Evolutionary conservation across 2,888 invertebrate genomes (phyloP).

Genomic region (Luffia ferchaultella): DNA sequence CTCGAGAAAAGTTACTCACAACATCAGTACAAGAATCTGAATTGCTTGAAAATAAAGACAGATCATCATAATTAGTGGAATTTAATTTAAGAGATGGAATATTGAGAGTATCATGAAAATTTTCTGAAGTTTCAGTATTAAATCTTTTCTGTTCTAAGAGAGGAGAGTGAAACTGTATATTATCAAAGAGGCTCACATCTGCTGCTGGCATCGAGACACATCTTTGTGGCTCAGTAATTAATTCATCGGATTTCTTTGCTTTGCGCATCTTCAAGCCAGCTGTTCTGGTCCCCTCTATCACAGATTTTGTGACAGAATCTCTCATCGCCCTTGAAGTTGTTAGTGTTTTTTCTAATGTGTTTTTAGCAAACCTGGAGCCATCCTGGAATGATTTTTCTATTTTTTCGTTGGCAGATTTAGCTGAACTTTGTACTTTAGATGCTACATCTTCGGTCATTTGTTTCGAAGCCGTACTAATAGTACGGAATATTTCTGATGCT

Average conservation of each 20-base stretch:
- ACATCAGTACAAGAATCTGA: constrained; percentile 44
- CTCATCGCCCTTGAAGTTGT: constrained; percentile 57
- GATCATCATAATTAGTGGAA: constrained; percentile 39
- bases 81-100: constrained; percentile 34
- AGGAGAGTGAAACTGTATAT: constrained; percentile 72
- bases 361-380: constrained; percentile 49
- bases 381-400: constrained; percentile 42
- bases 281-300: constrained; percentile 69
- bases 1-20: constrained; percentile 40
- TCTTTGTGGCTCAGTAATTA: constrained; percentile 34
- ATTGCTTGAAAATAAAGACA: constrained; percentile 43
- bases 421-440: constrained; percentile 50
- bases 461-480: constrained; percentile 63
- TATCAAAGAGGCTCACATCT: constrained; percentile 69
- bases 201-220: constrained; percentile 65
- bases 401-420: constrained; percentile 45
- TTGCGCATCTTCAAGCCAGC: constrained; percentile 56
- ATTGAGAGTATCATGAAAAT: no score
- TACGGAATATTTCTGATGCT: constrained; percentile 52
- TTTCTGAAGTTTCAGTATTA: constrained; percentile 26
- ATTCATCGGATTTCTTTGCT: constrained; percentile 24
- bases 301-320: constrained; percentile 65
- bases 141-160: constrained; percentile 48
- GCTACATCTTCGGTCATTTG: constrained; percentile 66
- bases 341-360: constrained; percentile 51